Evolutionary conservation across 1,140 invertebrate genomes (phyloP).

Genomic region (Metopolophium dirhodum): DNA sequence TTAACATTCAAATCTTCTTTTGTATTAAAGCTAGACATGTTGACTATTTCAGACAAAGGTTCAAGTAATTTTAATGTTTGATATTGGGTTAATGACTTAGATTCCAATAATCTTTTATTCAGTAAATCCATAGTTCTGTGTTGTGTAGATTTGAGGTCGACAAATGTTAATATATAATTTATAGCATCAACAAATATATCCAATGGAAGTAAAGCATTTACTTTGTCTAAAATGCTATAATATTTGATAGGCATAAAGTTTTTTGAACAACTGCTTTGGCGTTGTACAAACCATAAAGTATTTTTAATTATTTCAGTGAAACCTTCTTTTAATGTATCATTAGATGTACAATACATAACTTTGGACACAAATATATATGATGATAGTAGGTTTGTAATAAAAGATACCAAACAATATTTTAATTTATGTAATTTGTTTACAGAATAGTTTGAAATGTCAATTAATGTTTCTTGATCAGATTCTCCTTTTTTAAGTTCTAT

Average conservation of each 20-base stretch:
- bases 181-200: conserved; percentile 79
- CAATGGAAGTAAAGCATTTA: conserved; percentile 78
- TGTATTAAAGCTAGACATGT: conserved; percentile 63
- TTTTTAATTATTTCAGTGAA: conserved; percentile 52
- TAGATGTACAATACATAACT: conserved; percentile 47
- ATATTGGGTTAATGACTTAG: conserved; percentile 62
- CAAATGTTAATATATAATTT: conserved; percentile 73
- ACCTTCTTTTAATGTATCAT: conserved; percentile 48
- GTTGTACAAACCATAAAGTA: conserved; percentile 51
- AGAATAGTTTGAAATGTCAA: conserved; percentile 51
- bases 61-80: conserved; percentile 69
- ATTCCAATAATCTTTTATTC: conserved; percentile 76
- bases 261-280: conserved; percentile 27
- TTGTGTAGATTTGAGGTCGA: conserved; percentile 71
- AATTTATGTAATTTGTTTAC: conserved; percentile 49
- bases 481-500: conserved; percentile 54
- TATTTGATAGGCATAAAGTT: conserved; percentile 51
- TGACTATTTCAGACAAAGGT: conserved; percentile 69
- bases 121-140: conserved; percentile 84
- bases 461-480: conserved; percentile 34
- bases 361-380: conserved; percentile 50
- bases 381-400: conserved; percentile 46
- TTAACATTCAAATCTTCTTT: conserved; percentile 66
- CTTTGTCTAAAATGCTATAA: conserved; percentile 55
- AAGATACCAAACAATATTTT: conserved; percentile 54